Percentiles rank a stretch among this genome's conserved stretches.
Evolutionary conservation across 2,888 invertebrate genomes (phyloP).

Genomic region (Anarsia innoxiella): DNA sequence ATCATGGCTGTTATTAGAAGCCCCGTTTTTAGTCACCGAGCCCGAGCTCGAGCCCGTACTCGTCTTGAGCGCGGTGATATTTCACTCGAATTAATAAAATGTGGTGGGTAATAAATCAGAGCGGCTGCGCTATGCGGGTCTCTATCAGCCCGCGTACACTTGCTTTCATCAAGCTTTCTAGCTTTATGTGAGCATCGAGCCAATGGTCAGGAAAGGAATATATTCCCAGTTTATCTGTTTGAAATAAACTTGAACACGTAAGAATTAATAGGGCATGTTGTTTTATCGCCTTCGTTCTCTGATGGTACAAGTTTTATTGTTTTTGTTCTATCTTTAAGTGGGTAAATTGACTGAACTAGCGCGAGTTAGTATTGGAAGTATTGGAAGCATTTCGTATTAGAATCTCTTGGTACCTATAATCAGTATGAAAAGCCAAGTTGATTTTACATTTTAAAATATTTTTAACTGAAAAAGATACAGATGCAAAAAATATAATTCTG

Average conservation of each 20-base stretch:
- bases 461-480: too few species aligned
- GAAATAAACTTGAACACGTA: not conserved
- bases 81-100: constrained; percentile 26
- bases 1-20: constrained; percentile 2
- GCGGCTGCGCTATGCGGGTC: constrained; percentile 15
- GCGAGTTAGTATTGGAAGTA: too few species aligned
- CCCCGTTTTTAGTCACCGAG: constrained; percentile 1
- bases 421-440: not conserved
- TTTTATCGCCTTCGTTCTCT: constrained; percentile 3
- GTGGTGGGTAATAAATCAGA: constrained; percentile 26
- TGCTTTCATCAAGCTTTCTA: too few species aligned
- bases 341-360: too few species aligned
- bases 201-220: too few species aligned
- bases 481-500: too few species aligned
- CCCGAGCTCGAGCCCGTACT: constrained; percentile 5
- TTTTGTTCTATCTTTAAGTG: too few species aligned
- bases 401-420: constrained; percentile 1
- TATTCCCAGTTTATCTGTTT: too few species aligned
- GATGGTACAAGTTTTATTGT: constrained; percentile 5
- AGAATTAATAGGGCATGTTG: not conserved
- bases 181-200: too few species aligned
- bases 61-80: constrained; percentile 20
- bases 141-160: constrained; percentile 5
- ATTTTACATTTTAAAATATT: too few species aligned
- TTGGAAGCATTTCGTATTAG: too few species aligned